A percentile compares a stretch with the other conserved stretches of the same genome.
These are phyloP conservation scores for Raja brachyura DNA, from an alignment of 2,113 vertebrate genomes.

Conservation along the genomic window DNA sequence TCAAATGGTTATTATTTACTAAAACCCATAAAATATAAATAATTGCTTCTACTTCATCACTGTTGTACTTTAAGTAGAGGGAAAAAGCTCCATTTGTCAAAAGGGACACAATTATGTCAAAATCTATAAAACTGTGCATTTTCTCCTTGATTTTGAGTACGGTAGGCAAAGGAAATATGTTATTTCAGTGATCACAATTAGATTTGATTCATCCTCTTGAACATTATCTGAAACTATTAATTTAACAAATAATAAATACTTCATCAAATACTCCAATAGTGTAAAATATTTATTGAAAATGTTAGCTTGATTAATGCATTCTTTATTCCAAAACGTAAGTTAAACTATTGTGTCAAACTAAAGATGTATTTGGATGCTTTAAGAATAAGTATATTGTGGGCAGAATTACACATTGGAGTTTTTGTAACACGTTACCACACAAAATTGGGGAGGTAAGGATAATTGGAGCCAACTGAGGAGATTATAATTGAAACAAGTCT, in stretches of 20 bases:
- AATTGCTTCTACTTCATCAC: background rate
- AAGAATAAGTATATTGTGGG: background rate
- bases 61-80: background rate
- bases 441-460: conserved; percentile 73
- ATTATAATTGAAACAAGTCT: conserved; percentile 56
- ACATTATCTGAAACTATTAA: background rate
- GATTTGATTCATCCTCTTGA: background rate
- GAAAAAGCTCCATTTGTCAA: background rate
- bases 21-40: background rate
- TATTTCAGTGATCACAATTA: background rate
- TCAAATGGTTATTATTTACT: background rate
- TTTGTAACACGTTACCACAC: conserved; percentile 71
- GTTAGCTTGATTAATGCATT: background rate
- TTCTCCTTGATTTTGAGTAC: background rate
- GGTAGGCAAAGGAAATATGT: background rate
- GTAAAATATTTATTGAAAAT: background rate
- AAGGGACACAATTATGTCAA: background rate
- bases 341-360: background rate
- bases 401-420: conserved; percentile 38
- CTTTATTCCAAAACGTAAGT: background rate
- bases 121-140: background rate
- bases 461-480: conserved; percentile 56
- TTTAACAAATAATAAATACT: background rate
- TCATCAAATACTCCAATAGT: background rate
- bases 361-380: background rate